Evolutionary conservation across 2,797 vertebrate genomes (phyloP), one percentile per base, ranked within the genome.

Genomic region (Enteromius anoplus): DNA sequence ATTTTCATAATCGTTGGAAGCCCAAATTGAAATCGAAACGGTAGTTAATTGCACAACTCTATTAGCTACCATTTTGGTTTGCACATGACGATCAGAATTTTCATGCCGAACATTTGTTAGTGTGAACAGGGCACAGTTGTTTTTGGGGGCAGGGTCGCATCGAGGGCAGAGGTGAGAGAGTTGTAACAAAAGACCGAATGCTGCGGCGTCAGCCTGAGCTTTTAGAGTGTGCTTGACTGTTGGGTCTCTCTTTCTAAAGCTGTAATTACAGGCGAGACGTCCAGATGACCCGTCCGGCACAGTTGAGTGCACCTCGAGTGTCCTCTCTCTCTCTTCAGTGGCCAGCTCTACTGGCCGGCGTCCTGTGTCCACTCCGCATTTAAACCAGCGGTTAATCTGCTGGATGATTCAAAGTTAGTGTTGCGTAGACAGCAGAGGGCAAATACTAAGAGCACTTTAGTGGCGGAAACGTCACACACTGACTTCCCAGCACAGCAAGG

Each of bases 381-480:
- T 32, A 77, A 64, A 42, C 85, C 81, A 82, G 82, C 77, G 72
- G 53, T 78, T 69, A 75, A 55, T 26, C 53, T 19, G 32, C 47
- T 72, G 66, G 75, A 51, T 8, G 49, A 70, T 87, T 79, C 40
- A 21, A 64, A 47, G 58, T 47, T 65, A 51, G 79, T 86, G 85
- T 87, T 90, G 87, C 87, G 76, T 85, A 90, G 75, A 85, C 8
- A 84, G 68, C 58, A 86, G 66, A 71, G 83, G n/a, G 45, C 62
- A 37, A 62, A 12, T 32, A 34, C 78, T 84, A 60, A 47, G 45
- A 65, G 11, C 70, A 80, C 64, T 77, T 68, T 69, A 49, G 73
- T 79, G 64, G 84, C 55, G 65, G 51, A 84, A 66, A 51, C 75
- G 71, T 66, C 80, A 85, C 19, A 42, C 10, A 6, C 49, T 0